Conservation (phyloP, 2,888 invertebrate genomes). For the Acleris literana region DNA sequence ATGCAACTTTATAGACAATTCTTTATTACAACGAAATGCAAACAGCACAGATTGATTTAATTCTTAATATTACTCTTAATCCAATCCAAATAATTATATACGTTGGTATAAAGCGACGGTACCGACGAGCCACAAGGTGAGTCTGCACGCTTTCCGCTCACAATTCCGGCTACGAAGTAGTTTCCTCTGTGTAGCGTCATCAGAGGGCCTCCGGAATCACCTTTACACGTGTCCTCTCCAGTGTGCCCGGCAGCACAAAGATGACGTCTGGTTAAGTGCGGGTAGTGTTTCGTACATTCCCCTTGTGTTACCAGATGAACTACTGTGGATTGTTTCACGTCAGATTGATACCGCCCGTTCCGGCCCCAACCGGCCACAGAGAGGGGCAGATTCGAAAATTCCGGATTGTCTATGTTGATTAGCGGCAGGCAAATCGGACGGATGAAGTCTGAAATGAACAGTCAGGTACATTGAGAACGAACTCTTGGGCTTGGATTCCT, state of each 20-base stretch:
- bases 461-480: background rate
- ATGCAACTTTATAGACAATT: too few relatives aligned
- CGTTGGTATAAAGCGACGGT: constrained; percentile 73
- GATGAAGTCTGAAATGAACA: constrained; percentile 64
- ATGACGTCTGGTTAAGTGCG: constrained; percentile 58
- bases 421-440: constrained; percentile 73
- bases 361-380: constrained; percentile 75
- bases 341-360: constrained; percentile 60
- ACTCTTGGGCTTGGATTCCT: background rate
- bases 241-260: constrained; percentile 71
- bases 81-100: constrained; percentile 69
- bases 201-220: constrained; percentile 75
- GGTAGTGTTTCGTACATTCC: constrained; percentile 61
- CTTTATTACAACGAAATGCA: background rate
- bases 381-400: constrained; percentile 61
- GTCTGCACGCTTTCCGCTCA: constrained; percentile 74
- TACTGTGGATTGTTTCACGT: constrained; percentile 70
- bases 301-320: constrained; percentile 66
- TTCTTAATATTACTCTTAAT: constrained; percentile 55
- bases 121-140: constrained; percentile 70
- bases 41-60: constrained; percentile 37
- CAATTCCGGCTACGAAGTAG: constrained; percentile 70
- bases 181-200: constrained; percentile 69
- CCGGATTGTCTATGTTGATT: constrained; percentile 64
- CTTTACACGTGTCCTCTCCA: constrained; percentile 75